Evolutionary conservation across 2,888 invertebrate genomes (phyloP).

Genomic region (Andricus quercusramuli): DNA sequence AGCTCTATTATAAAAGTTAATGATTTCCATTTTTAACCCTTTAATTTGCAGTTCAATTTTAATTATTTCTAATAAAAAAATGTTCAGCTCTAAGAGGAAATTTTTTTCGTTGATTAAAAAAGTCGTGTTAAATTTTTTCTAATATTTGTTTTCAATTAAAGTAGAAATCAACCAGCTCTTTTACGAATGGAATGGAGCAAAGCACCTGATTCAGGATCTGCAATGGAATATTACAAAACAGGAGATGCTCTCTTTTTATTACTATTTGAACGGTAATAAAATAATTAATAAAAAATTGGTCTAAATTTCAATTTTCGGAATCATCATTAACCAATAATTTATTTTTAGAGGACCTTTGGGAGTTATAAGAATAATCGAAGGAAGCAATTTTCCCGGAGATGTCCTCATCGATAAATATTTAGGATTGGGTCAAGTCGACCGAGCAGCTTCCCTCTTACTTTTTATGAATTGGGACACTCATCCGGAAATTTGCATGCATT

Average conservation of each 20-base stretch:
- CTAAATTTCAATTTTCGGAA: conserved; percentile 31
- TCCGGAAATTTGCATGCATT: conserved; percentile 87
- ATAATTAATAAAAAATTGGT: conserved; percentile 1
- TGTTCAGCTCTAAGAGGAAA: too few species aligned
- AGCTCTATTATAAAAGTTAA: too few species aligned
- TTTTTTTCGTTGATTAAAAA: too few species aligned
- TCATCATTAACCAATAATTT: neutral
- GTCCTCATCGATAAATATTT: conserved; percentile 84
- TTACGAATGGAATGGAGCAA: conserved; percentile 82
- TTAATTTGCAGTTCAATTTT: too few species aligned
- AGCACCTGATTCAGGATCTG: conserved; percentile 78
- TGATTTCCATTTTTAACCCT: too few species aligned
- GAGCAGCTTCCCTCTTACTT: conserved; percentile 84
- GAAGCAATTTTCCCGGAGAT: conserved; percentile 81
- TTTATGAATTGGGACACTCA: conserved; percentile 90
- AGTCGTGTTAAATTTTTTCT: neutral
- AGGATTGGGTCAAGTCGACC: conserved; percentile 83
- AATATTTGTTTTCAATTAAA: conserved; percentile 38
- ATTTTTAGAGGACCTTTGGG: conserved; percentile 81
- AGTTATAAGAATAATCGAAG: conserved; percentile 80
- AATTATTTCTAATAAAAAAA: too few species aligned
- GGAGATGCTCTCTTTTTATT: conserved; percentile 81
- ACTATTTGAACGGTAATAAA: conserved; percentile 80
- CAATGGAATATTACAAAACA: conserved; percentile 77
- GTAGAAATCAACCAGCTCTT: conserved; percentile 81